phyloP scores from a whole-genome alignment of 2,888 invertebrate species.

The Cosmia pyralina region DNA sequence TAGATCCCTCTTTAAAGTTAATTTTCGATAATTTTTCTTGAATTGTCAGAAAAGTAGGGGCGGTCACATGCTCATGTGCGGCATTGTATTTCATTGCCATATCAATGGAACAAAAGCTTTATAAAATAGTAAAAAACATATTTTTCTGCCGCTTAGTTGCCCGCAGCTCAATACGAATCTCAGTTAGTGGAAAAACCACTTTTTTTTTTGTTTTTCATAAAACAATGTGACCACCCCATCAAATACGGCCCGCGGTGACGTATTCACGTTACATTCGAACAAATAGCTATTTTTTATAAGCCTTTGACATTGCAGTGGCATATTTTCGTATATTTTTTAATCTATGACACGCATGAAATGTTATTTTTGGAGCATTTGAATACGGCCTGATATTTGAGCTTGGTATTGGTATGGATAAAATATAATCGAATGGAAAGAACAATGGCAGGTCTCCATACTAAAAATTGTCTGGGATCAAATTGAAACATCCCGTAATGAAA shows the following conservation, averaged over 20 bases:
- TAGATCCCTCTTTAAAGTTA: no score
- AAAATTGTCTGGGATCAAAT: no score
- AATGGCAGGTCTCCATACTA: no score
- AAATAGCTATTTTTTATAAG: conserved; percentile 53
- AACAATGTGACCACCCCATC: conserved; percentile 51
- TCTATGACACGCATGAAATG: conserved; percentile 38
- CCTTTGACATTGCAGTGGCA: conserved; percentile 23
- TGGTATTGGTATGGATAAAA: conserved; percentile 7
- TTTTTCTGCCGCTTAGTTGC: conserved; percentile 46
- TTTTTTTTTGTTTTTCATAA: conserved; percentile 37
- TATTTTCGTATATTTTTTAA: conserved; percentile 39
- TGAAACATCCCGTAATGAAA: no score
- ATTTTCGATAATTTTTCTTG: no score
- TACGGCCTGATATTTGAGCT: conserved; percentile 24
- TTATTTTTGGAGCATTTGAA: conserved; percentile 27
- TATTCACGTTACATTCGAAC: conserved; percentile 45
- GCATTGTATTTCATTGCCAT: conserved; percentile 47
- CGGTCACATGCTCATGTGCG: no score
- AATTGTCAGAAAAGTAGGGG: no score
- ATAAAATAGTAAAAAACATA: conserved; percentile 34
- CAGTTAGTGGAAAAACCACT: conserved; percentile 34
- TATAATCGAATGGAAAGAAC: conserved; percentile 19
- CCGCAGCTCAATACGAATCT: conserved; percentile 52
- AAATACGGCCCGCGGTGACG: conserved; percentile 51
- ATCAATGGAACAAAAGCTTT: conserved; percentile 42